Conservation (phyloP, 2,797 vertebrate genomes). For the Coreius guichenoti region DNA sequence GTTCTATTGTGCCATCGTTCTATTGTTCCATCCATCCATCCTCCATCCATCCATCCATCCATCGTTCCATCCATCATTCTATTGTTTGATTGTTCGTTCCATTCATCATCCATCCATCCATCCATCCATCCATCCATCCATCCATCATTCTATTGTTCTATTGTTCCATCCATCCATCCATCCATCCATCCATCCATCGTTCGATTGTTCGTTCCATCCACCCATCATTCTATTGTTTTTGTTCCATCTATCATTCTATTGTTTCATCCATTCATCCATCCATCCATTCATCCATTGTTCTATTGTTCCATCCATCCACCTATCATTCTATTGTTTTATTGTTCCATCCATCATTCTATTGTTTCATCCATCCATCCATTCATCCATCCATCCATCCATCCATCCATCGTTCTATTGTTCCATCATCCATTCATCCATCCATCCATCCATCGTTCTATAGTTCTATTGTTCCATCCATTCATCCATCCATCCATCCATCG, state of each 20-base stretch:
- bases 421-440: not conserved
- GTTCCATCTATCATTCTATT: not conserved
- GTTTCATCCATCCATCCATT: not conserved
- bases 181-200: not conserved
- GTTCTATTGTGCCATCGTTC: not conserved
- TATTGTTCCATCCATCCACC: not conserved
- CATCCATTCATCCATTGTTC: not conserved
- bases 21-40: not conserved
- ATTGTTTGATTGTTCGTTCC: not conserved
- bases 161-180: not conserved
- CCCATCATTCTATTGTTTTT: not conserved
- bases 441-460: not conserved
- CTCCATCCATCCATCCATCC: not conserved
- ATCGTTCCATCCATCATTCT: not conserved
- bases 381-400: no score
- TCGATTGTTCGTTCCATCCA: not conserved
- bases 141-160: not conserved
- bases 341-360: no score
- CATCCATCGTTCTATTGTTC: no score
- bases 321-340: not conserved
- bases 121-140: not conserved
- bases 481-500: not conserved
- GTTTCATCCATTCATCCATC: not conserved
- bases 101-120: rapidly evolving
- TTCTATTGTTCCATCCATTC: not conserved